Evolutionary conservation across 2,113 vertebrate genomes (phyloP).

Genomic region (Hassar affinis): DNA sequence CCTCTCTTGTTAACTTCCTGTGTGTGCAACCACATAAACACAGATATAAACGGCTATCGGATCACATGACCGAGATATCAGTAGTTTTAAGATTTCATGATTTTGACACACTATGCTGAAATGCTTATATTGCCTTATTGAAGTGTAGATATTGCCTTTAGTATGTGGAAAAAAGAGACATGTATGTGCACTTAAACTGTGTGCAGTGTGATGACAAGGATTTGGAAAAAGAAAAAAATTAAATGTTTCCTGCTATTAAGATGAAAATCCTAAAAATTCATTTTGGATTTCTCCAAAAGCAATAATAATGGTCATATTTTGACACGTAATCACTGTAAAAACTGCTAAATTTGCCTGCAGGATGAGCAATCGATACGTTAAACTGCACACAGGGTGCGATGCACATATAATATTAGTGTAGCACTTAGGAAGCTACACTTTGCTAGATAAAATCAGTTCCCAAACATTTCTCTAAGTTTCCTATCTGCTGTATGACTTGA

Average conservation of each 20-base stretch:
- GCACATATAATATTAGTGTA: neutral
- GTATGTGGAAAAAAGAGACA: neutral
- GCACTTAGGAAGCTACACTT: neutral
- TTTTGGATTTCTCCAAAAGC: conserved; percentile 1
- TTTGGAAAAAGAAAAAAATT: neutral
- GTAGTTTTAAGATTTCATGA: neutral
- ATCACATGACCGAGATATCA: conserved; percentile 34
- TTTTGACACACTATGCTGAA: neutral
- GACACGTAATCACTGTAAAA: neutral
- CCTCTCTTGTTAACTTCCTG: conserved; percentile 68
- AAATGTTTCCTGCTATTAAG: neutral
- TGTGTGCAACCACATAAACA: conserved; percentile 52
- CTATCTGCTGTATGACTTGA: conserved; percentile 19
- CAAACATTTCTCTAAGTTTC: neutral
- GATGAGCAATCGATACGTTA: neutral
- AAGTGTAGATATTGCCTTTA: neutral
- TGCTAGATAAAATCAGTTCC: neutral
- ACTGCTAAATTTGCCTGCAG: neutral
- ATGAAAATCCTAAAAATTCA: neutral
- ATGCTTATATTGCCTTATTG: no score
- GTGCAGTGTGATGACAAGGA: neutral
- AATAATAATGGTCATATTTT: neutral
- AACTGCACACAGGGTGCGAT: neutral
- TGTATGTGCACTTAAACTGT: neutral
- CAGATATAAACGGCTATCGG: conserved; percentile 40